Evolutionary conservation across 2,888 invertebrate genomes (phyloP).

Genomic region (Pristionchus arcanus): DNA sequence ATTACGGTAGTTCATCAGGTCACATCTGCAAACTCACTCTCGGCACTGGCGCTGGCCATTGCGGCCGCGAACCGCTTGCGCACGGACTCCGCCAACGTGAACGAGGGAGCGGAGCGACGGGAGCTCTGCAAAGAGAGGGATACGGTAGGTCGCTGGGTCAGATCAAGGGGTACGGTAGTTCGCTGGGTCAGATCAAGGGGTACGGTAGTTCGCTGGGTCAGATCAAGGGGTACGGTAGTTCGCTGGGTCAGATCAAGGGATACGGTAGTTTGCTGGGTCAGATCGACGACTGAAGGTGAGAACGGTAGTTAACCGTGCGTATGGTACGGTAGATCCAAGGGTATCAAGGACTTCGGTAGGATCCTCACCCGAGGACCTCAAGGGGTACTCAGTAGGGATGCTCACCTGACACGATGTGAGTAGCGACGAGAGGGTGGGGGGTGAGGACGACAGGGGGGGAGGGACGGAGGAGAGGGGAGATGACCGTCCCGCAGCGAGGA

Average conservation of each 20-base stretch:
- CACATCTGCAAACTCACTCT: neutral
- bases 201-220: no score
- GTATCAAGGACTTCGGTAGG: neutral
- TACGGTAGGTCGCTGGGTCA: neutral
- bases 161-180: neutral
- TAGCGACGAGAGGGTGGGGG: neutral
- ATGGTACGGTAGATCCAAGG: neutral
- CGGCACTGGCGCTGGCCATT: neutral
- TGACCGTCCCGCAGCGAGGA: neutral
- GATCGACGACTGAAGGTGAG: no score
- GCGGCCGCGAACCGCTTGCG: slow-evolving; percentile 30
- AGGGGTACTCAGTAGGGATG: neutral
- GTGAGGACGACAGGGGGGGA: neutral
- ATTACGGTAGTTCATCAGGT: neutral
- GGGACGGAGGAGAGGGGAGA: neutral
- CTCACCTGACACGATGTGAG: neutral
- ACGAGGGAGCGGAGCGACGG: neutral
- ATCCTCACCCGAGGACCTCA: no score
- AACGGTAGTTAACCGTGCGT: no score
- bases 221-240: neutral
- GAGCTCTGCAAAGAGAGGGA: neutral
- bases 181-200: neutral
- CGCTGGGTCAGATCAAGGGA: neutral
- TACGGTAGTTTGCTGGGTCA: neutral
- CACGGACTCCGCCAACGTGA: slow-evolving; percentile 3